phyloP scores from a whole-genome alignment of 2,888 invertebrate genomes.

The Dryadula phaetusa region DNA sequence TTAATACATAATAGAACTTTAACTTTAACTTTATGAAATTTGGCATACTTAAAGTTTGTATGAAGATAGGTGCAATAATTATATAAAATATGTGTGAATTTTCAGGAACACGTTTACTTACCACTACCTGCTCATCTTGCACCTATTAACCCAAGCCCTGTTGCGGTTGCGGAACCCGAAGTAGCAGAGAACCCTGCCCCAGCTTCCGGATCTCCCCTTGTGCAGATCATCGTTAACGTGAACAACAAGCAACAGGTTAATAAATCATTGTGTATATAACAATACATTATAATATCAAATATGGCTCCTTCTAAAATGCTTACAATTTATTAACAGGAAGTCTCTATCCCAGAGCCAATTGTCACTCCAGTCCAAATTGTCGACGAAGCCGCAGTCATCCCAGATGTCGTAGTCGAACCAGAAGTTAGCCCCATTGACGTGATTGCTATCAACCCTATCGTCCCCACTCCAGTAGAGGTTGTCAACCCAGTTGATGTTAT shows the following conservation, averaged over 20 bases:
- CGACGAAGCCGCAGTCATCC: background rate
- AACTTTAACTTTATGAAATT: too few relatives aligned
- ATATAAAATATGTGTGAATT: constrained; percentile 26
- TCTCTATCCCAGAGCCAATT: background rate
- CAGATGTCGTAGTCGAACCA: constrained; percentile 3
- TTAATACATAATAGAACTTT: too few relatives aligned
- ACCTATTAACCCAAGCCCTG: constrained; percentile 31
- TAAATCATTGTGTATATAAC: background rate
- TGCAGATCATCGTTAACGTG: constrained; percentile 62
- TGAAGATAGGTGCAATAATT: too few relatives aligned
- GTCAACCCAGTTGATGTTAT: background rate
- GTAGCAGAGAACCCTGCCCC: constrained; percentile 41
- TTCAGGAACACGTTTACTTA: constrained; percentile 52
- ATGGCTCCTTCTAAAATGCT: background rate
- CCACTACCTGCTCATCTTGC: constrained; percentile 46
- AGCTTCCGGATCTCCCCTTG: constrained; percentile 55
- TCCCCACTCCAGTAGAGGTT: background rate
- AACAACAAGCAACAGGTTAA: constrained; percentile 50
- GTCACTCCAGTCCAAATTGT: constrained; percentile 4
- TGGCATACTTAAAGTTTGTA: too few relatives aligned
- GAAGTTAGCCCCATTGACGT: constrained; percentile 19
- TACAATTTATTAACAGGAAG: background rate
- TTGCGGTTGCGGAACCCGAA: constrained; percentile 44
- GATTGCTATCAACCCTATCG: constrained; percentile 1
- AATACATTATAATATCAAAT: background rate